A percentile compares a stretch with the other conserved stretches of the same genome.
These are phyloP conservation scores for Hystrix cristata DNA, from an alignment of 2,113 vertebrate genomes.

Conservation along the genomic window DNA sequence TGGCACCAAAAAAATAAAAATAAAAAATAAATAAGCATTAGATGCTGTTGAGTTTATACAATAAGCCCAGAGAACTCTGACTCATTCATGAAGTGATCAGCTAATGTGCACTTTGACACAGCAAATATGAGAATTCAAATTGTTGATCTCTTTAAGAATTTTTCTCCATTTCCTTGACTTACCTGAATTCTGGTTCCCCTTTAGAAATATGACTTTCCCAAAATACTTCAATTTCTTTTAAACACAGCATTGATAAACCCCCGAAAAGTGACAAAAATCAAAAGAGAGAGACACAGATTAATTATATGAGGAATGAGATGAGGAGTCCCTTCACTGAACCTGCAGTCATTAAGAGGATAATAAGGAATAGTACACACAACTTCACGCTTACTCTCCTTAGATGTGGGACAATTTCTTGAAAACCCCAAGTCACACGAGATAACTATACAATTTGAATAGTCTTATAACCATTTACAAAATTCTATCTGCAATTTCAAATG, in stretches of 20 bases:
- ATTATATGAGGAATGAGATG: background rate
- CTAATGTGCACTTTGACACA: constrained; percentile 38
- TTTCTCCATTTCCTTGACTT: constrained; percentile 17
- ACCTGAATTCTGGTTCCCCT: background rate
- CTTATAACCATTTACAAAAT: background rate
- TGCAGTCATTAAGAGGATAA: background rate
- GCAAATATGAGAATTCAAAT: background rate
- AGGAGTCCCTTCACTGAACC: background rate
- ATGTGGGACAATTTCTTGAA: background rate
- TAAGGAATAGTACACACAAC: background rate
- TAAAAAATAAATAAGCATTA: background rate
- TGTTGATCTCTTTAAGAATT: background rate
- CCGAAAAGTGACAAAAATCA: background rate
- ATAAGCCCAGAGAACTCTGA: constrained; percentile 50
- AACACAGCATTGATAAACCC: background rate
- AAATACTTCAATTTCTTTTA: constrained; percentile 9
- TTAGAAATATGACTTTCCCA: background rate
- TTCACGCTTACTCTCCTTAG: background rate
- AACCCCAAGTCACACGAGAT: background rate
- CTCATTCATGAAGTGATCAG: constrained; percentile 34
- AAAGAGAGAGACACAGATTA: background rate
- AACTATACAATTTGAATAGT: background rate
- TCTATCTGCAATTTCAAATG: constrained; percentile 7
- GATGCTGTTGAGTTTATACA: constrained; percentile 42
- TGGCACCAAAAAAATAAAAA: too few species aligned